phyloP scores from a whole-genome alignment of 2,797 vertebrate species.

The Steatocranus sp. region DNA sequence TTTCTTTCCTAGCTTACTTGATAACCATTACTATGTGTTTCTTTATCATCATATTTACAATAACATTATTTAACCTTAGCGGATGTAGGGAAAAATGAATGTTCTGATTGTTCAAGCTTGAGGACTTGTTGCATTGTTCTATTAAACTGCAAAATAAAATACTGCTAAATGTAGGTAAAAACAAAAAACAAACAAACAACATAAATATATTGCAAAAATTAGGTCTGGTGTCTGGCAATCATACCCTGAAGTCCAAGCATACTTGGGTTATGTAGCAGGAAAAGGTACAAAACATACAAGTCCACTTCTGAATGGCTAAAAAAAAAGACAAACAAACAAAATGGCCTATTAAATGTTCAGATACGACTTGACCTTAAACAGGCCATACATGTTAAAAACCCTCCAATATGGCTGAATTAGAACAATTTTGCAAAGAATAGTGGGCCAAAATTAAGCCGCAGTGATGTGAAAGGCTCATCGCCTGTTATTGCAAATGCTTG shows the following conservation, averaged over 20 bases:
- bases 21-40: not conserved
- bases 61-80: not conserved
- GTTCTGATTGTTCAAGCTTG: not conserved
- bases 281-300: not conserved
- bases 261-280: not conserved
- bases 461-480: not conserved
- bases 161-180: not conserved
- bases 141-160: not conserved
- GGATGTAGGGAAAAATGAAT: not conserved
- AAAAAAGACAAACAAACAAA: not conserved
- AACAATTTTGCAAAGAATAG: not conserved
- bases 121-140: not conserved
- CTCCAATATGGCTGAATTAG: not conserved
- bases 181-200: not conserved
- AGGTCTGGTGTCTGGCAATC: not conserved
- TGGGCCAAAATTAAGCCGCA: not conserved
- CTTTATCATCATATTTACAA: not conserved
- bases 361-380: not conserved
- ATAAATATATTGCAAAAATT: not conserved
- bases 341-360: not conserved
- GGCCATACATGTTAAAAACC: too few relatives aligned
- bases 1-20: not conserved
- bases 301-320: not conserved
- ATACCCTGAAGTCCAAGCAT: not conserved
- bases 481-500: not conserved